Conservation (phyloP, 2,797 vertebrate genomes). For the Gallinago nigripennis region DNA sequence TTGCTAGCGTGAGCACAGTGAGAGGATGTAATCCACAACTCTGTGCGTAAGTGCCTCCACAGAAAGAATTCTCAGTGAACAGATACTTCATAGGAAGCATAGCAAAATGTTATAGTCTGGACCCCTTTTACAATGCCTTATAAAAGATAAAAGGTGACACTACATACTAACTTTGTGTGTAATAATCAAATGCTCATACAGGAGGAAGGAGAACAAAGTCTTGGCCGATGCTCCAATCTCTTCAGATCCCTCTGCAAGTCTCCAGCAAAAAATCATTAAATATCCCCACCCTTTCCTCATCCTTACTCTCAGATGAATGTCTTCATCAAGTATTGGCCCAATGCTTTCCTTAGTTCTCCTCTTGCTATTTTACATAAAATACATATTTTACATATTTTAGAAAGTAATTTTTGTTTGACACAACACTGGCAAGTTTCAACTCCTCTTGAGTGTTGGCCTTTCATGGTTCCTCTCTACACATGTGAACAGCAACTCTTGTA, state of each 20-base stretch:
- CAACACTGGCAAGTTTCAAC: too few species aligned
- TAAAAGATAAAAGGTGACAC: neutral
- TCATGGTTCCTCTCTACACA: too few species aligned
- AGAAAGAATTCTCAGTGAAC: neutral
- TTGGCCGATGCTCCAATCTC: neutral
- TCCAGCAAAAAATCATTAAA: too few species aligned
- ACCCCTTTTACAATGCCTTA: neutral
- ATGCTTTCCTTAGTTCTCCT: too few species aligned
- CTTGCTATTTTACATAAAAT: too few species aligned
- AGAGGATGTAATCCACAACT: neutral
- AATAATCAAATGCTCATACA: neutral
- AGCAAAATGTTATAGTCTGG: neutral
- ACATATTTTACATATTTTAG: too few species aligned
- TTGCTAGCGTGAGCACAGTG: neutral
- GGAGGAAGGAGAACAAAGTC: neutral
- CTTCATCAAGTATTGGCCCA: too few species aligned
- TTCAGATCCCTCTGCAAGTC: too few species aligned
- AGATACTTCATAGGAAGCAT: neutral
- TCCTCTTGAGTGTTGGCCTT: too few species aligned
- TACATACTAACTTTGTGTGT: neutral
- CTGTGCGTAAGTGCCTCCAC: neutral
- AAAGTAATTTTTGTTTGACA: too few species aligned
- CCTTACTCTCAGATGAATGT: too few species aligned
- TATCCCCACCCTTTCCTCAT: too few species aligned
- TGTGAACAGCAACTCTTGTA: neutral